Evolutionary conservation across 2,113 vertebrate genomes (phyloP).

Genomic region (Cottus gobio): DNA sequence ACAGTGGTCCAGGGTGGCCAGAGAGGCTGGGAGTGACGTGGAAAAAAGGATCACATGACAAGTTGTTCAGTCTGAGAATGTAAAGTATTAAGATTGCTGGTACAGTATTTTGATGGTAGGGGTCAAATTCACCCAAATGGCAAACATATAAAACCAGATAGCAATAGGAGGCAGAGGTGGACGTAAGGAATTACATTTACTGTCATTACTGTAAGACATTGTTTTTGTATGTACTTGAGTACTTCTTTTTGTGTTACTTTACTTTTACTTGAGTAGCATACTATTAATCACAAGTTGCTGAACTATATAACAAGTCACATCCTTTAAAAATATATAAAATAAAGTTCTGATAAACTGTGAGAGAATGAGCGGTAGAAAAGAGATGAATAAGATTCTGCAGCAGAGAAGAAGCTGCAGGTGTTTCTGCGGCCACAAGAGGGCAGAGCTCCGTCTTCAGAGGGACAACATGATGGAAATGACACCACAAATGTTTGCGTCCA

Average conservation of each 20-base stretch:
- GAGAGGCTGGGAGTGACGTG: constrained; percentile 28
- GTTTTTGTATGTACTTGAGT: background rate
- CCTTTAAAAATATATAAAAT: too few species aligned
- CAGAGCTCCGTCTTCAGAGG: background rate
- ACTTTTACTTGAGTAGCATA: background rate
- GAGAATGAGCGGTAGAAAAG: background rate
- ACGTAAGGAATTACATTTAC: background rate
- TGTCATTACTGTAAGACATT: background rate
- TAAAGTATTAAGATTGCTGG: constrained; percentile 9
- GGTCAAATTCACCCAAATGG: background rate
- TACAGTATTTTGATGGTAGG: background rate
- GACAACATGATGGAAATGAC: background rate
- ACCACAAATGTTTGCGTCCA: background rate
- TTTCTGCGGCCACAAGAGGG: background rate
- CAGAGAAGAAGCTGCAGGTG: background rate
- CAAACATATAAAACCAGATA: background rate
- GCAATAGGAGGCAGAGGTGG: background rate
- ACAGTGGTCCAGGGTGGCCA: constrained; percentile 18
- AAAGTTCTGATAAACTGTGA: background rate
- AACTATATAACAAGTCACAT: background rate
- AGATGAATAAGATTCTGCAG: background rate
- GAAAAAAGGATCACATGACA: constrained; percentile 45
- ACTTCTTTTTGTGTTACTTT: background rate
- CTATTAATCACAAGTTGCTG: background rate
- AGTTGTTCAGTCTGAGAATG: constrained; percentile 44